phyloP scores from a whole-genome alignment of 2,888 invertebrate species.

The Heteromyza rotundicornis region DNA sequence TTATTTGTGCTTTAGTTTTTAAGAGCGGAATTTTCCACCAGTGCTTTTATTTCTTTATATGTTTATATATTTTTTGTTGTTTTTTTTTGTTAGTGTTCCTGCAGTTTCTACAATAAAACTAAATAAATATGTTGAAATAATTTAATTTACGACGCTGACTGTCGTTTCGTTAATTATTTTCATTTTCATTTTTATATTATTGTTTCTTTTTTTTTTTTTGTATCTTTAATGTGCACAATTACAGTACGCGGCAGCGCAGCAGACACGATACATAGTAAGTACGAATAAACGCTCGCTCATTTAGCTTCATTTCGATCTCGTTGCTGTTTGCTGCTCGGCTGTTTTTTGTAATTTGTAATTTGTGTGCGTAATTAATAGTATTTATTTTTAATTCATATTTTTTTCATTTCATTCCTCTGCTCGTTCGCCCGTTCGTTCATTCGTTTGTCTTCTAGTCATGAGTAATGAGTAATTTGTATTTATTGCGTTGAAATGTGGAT shows the following conservation, averaged over 20 bases:
- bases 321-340: not conserved
- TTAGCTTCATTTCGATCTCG: conserved; percentile 9
- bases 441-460: not conserved
- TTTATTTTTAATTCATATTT: conserved; percentile 20
- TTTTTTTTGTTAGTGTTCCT: not conserved
- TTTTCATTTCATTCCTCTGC: not conserved
- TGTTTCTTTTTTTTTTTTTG: not conserved
- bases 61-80: conserved; percentile 5
- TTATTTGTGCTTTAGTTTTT: not conserved
- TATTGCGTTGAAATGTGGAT: not conserved
- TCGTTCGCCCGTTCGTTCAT: not conserved
- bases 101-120: conserved; percentile 6
- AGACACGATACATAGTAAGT: too few relatives aligned
- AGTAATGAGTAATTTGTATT: not conserved
- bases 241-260: not conserved
- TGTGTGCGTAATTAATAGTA: conserved; percentile 18
- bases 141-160: conserved; percentile 19
- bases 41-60: not conserved
- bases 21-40: not conserved
- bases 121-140: conserved; percentile 24
- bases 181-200: not conserved
- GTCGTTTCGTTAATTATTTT: conserved; percentile 10
- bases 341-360: not conserved
- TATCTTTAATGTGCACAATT: conserved; percentile 23
- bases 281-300: not conserved